Conservation (phyloP, 1,140 invertebrate species). For the Drosophila nigrodunni region DNA sequence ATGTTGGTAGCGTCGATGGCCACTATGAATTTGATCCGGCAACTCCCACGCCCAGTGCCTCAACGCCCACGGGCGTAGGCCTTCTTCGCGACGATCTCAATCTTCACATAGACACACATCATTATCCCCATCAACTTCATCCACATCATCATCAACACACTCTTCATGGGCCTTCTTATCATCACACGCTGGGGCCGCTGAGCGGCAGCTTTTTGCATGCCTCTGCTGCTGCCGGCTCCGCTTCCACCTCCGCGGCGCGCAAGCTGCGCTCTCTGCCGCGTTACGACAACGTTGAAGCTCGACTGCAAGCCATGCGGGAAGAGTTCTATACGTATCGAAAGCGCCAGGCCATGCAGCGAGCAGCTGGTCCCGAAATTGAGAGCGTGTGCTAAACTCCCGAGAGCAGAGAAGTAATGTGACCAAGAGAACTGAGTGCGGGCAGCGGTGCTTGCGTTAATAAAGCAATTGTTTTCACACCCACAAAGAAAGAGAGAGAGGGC, state of each 20-base stretch:
- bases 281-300: conserved; percentile 93
- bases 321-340: conserved; percentile 97
- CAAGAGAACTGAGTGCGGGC: conserved; percentile 2
- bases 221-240: conserved; percentile 68
- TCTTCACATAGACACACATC: conserved; percentile 76
- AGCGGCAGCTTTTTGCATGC: conserved; percentile 84
- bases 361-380: conserved; percentile 89
- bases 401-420: background rate
- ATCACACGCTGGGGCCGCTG: conserved; percentile 65
- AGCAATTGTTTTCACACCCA: too few species aligned
- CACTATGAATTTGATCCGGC: conserved; percentile 97
- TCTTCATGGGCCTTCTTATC: conserved; percentile 23
- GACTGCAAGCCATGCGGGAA: conserved; percentile 97
- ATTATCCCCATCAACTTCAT: conserved; percentile 41
- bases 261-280: conserved; percentile 85
- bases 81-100: conserved; percentile 85
- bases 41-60: conserved; percentile 88
- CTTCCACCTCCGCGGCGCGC: conserved; percentile 46
- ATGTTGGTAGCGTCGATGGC: conserved; percentile 95
- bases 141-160: conserved; percentile 24
- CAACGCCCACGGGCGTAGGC: conserved; percentile 86
- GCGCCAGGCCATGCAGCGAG: conserved; percentile 89
- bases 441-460: background rate
- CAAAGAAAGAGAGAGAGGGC: too few species aligned
- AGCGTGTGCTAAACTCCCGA: conserved; percentile 88